These are phyloP conservation scores for Phalanger gymnotis DNA, from an alignment of 2,797 vertebrate species.

Conservation along the genomic window DNA sequence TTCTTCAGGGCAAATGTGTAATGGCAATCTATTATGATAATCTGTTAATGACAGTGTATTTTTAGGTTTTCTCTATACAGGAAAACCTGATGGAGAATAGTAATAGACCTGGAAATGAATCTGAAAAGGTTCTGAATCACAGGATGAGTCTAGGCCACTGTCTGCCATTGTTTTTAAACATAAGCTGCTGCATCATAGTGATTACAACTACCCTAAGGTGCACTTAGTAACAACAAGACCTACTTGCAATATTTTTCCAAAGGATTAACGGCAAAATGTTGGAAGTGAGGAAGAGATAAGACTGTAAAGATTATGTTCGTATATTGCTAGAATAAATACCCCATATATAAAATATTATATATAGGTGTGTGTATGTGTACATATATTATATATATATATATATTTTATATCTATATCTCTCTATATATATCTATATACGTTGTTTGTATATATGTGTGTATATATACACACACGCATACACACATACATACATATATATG, in stretches of 20 bases:
- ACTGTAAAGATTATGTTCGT: background rate
- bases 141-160: background rate
- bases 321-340: background rate
- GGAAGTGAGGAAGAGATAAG: background rate
- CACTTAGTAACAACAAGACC: slow-evolving; percentile 4
- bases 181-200: background rate
- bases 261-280: background rate
- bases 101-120: background rate
- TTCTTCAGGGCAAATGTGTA: background rate
- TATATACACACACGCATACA: too few relatives aligned
- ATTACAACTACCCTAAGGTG: background rate
- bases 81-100: background rate
- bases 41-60: background rate
- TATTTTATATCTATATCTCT: too few relatives aligned
- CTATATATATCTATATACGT: too few relatives aligned
- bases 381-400: too few relatives aligned
- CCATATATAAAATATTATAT: background rate
- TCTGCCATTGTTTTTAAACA: background rate
- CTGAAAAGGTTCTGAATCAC: background rate
- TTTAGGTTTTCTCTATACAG: background rate
- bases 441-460: too few relatives aligned
- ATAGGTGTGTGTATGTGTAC: background rate
- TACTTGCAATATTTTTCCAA: background rate
- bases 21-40: background rate
- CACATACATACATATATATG: background rate